phyloP scores from a whole-genome alignment of 1,140 invertebrate species.

The Oncopodura yosiiana region DNA sequence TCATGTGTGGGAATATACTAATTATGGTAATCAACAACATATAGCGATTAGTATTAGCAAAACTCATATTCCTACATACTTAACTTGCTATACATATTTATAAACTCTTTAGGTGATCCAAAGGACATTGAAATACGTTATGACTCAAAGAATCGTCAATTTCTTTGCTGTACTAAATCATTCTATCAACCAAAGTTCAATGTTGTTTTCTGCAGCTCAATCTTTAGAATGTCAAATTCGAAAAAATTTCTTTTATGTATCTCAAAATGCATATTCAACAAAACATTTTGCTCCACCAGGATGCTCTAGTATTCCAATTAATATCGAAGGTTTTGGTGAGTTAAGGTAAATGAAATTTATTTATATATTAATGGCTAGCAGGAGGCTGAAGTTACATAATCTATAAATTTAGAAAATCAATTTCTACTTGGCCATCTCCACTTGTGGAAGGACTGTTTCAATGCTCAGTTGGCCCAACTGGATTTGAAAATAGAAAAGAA shows the following conservation, averaged over 20 bases:
- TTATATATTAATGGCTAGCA: neutral
- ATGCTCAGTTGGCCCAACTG: conserved; percentile 9
- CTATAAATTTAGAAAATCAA: conserved; percentile 5
- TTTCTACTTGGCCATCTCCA: conserved; percentile 14
- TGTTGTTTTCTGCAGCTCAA: conserved; percentile 15
- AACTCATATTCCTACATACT: too few relatives aligned
- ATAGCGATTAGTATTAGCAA: too few relatives aligned
- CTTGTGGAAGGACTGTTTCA: conserved; percentile 15
- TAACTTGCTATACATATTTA: neutral
- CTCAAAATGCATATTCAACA: conserved; percentile 22
- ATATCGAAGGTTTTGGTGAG: conserved; percentile 19
- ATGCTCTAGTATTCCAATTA: conserved; percentile 20
- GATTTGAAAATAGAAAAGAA: conserved; percentile 10
- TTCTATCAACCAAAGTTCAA: conserved; percentile 19
- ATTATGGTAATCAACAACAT: neutral
- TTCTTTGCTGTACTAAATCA: conserved; percentile 16
- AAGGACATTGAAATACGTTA: conserved; percentile 11
- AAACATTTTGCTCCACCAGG: conserved; percentile 22
- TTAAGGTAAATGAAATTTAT: conserved; percentile 5
- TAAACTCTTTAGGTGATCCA: neutral
- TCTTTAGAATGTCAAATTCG: conserved; percentile 14
- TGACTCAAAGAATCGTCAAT: conserved; percentile 18
- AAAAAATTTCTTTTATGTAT: conserved; percentile 7
- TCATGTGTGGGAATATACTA: conserved; percentile 17
- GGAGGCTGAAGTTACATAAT: neutral